Base-by-base conservation (phyloP, 2,113 vertebrate genomes). In the Lepus timidus region DNA sequence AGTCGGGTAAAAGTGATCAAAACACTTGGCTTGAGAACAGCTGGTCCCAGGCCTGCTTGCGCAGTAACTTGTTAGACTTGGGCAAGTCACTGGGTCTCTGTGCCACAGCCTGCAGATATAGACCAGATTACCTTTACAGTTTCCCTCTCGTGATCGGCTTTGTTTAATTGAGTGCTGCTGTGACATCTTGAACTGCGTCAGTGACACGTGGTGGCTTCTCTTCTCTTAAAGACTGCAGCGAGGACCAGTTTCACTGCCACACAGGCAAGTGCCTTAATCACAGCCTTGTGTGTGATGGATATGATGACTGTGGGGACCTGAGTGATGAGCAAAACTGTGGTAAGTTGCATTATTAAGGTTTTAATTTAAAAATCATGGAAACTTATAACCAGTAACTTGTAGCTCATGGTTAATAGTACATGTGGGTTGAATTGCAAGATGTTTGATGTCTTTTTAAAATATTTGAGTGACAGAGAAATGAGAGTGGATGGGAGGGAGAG, bases 231-330 rank as follows among this genome's bases (percentile, higher is more conserved):
- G 99, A 98, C n/a, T 99, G 99, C 96, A 96, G 98, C 25, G 97
- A 98, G 0, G 97, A 92, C 19, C 83, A 98, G 81, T 99, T 99
- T 96, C 98, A 86, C 1, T 99, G 99, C 27, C 97, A 97, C 83
- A 99, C 99, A 0, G 99, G 99, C 3, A 99, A 99, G 75, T 99
- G 99, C 93, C 97, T 99, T 36, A 98, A 98, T 74, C 97, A 98
- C 0, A 96, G 98, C 84, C 98, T 99, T 27, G 98, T 99, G 74
- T 99, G 99, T 97, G 99, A 99, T 36, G 99, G 99, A 1, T 99
- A 99, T 0, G 99, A 99, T 64, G 99, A 99, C 98, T 99, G 99
- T 90, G 99, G 99, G 83, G 99, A 99, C 95, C 98, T 99, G 93
- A 99, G 99, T 0, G 99, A 99, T 16, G 99, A 99, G 80, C 98